Base-by-base conservation (phyloP, 1,140 invertebrate species). In the Aphidius ervi region DNA sequence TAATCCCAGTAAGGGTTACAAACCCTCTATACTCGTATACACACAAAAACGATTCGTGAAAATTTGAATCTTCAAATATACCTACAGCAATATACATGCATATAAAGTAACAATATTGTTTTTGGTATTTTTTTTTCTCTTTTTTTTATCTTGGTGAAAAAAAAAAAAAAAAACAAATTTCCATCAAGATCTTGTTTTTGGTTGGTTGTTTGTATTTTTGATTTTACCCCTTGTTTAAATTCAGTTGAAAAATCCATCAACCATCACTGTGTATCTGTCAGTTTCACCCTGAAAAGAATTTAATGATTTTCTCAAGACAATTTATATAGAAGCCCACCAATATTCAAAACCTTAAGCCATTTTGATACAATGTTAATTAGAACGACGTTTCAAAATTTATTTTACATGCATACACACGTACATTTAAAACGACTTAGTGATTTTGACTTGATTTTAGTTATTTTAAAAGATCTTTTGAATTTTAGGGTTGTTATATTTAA, bases 361-460 rank as follows among this genome's bases (percentile, higher is more conserved):
- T 31, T 67, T 69, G 69, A 74, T 71, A 72, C 70, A 70, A 74
- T 74, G 72, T 74, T 74, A 74, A 74, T 74, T 74, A 74, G 72
- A 71, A 65, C 60, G 55, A 49, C 67, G 70, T 70, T 63, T 71
- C 66, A 50, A 50, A n/a, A 63, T 48, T 43, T 50, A 46, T 50
- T 63, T 54, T 48, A 63, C 50, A 43, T 61, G 56, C 23, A 31
- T 3, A 31, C 23, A 31, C 23, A 31, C 2, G 23, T 1, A 46
- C 37, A 41, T 42, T 46, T 48, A 57, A 53, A 58, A 64, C 65
- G 70, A 73, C 69, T 73, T 68, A 69, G 68, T 64, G 70, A 73
- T 65, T 31, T 70, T 70, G 70, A 73, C 72, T 74, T 68, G 72
- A 74, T 74, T 74, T 31, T 69, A 69, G 65, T 72, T 69, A 69